A percentile compares a stretch with the other conserved stretches of the same genome.
Conservation (phyloP, 2,797 vertebrate genomes). For the Mycteria americana region DNA sequence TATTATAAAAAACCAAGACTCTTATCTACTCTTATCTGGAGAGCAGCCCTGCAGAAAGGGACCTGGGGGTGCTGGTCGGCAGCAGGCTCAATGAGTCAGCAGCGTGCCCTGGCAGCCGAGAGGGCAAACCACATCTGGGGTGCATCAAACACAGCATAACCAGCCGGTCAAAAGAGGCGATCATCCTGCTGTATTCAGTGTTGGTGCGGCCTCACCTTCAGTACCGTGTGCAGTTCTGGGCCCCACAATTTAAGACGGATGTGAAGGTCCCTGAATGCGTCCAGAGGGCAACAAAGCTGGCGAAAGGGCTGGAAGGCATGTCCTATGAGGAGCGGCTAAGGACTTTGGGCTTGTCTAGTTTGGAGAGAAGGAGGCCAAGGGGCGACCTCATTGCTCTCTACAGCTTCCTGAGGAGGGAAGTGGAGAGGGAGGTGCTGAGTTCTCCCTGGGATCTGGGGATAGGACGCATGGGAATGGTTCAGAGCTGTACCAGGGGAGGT, state of each 20-base stretch:
- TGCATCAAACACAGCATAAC: neutral
- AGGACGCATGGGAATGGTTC: accelerated
- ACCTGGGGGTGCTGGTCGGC: neutral
- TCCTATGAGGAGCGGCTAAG: neutral
- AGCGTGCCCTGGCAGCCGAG: neutral
- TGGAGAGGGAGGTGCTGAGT: neutral
- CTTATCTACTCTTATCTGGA: neutral
- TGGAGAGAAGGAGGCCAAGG: neutral
- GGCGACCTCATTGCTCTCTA: neutral
- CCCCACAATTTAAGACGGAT: neutral
- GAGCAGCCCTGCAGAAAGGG: neutral
- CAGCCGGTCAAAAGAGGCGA: neutral
- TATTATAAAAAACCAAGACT: neutral
- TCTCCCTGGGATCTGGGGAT: neutral
- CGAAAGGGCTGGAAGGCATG: neutral
- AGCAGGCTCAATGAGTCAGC: neutral
- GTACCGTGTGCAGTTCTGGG: neutral
- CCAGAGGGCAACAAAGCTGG: neutral
- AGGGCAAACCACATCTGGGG: neutral
- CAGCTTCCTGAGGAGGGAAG: neutral
- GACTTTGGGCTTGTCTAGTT: neutral
- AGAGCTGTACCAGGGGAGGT: neutral
- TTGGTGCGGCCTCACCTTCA: neutral
- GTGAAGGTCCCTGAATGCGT: neutral
- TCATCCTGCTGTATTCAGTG: neutral